Evolutionary conservation across 2,113 vertebrate genomes (phyloP), one percentile per base, ranked within the genome.

Genomic region (Urocynchramus pylzowi): DNA sequence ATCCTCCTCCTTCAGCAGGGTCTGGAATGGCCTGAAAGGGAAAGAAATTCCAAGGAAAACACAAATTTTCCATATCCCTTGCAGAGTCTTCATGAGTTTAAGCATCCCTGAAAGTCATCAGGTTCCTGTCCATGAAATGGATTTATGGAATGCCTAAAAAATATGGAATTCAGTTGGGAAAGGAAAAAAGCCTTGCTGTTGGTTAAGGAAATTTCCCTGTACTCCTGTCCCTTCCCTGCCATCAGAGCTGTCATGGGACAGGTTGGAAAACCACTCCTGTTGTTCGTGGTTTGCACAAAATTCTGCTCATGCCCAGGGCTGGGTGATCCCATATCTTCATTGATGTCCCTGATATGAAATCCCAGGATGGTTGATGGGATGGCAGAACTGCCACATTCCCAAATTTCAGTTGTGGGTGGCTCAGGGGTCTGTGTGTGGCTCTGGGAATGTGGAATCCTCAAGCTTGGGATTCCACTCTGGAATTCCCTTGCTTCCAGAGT

Each of bases 281-380:
- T 35, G 6, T 33, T 50, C 16, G 3, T 57, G 69, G 8, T 73
- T 64, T n/a, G n/a, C n/a, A n/a, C n/a, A n/a, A n/a, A n/a, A n/a
- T n/a, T n/a, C n/a, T 20, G 13, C 27, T 49, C 28, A 0, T 22
- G n/a, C 42, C 63, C 28, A 2, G 52, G 42, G 14, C 1, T 4
- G 13, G 52, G 42, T 20, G 63, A 6, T 31, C 10, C 27, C 63
- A 56, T 27, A 7, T 37, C 26, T 54, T 39, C 33, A 14, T 2
- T 4, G 11, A 31, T 24, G 60, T 5, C 18, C 24, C 60, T 15
- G 26, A 6, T 5, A 2, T 3, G 67, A n/a, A 63, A 75, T 50
- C 9, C 37, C 10, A 3, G 39, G 44, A 2, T n/a, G 39, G 21
- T 3, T 30, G 39, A 27, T 49, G 50, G 26, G 18, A 16, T 74